Evolutionary conservation across 1,140 invertebrate genomes (phyloP).

Genomic region (Ridgeia piscesae): DNA sequence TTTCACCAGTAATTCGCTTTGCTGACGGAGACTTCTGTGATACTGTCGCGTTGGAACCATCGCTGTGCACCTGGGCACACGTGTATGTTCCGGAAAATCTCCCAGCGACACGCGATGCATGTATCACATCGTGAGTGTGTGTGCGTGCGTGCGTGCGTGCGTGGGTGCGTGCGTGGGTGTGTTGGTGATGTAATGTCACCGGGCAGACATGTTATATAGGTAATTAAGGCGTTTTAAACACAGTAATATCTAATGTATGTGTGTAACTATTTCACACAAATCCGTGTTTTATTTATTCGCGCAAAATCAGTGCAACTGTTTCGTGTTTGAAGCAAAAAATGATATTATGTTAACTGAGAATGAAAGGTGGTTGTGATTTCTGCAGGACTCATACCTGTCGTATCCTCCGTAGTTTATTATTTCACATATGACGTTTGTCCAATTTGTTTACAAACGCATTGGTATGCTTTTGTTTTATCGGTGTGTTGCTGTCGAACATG

Average conservation of each 20-base stretch:
- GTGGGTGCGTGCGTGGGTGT: background rate
- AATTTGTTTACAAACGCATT: background rate
- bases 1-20: too few species aligned
- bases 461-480: background rate
- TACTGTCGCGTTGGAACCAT: background rate
- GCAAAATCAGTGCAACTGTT: background rate
- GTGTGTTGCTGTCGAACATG: background rate
- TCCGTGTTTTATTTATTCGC: background rate
- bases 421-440: background rate
- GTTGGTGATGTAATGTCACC: background rate
- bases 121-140: background rate
- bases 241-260: background rate
- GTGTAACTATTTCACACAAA: background rate
- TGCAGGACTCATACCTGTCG: background rate
- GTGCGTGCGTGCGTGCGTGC: background rate
- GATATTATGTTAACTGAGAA: background rate
- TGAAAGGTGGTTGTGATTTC: background rate
- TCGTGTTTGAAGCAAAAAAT: background rate
- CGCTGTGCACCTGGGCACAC: background rate
- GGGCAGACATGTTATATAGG: background rate
- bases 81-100: background rate
- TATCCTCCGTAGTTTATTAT: background rate
- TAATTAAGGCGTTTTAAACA: background rate
- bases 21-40: background rate
- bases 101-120: background rate